Evolutionary conservation across 2,113 vertebrate species (phyloP), one percentile per base, ranked within the genome.

Genomic region (Psophia crepitans): DNA sequence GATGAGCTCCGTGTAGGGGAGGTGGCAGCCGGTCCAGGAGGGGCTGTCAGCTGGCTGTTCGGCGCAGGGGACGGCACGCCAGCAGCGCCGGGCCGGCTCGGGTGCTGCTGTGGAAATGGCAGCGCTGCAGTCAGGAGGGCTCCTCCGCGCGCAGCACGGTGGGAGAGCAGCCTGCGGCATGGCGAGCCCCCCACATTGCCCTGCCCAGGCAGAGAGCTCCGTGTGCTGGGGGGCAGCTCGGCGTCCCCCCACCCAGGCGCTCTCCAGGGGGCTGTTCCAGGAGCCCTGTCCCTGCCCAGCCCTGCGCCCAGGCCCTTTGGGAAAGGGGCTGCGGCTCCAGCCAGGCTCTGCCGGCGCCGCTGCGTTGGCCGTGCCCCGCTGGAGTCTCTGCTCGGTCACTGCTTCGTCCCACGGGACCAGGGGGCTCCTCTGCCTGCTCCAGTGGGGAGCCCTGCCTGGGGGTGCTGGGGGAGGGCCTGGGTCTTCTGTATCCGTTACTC

Each of bases 381-480:
- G 57, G 43, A 49, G 46, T 30, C 37, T 49, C 43, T 28, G 60
- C 71, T 61, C 8, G 0, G 20, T 23, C 43, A 4, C 60, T 23
- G 64, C 78, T 58, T 56, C 43, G 46, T 21, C 44, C 8, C 7
- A 1, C 4, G 23, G 17, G 57, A 43, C 35, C 16, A 2, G 12
- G 8, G 22, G 15, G 9, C 5, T 24, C 75, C 41, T 78, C 61
- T 30, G 22, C 14, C 43, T 66, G 6, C 37, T 82, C 19, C 56
- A 3, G 7, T 0, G 3, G 30, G 26, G 9, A 53, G 0, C n/a
- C 28, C 75, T 60, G 37, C 33, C 19, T 5, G 7, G 83, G 41
- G 11, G 14, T 3, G 2, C 6, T 22, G 28, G 33, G 27, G 46
- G n/a, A 24, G 73, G 33, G 6, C 27, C 26, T 2, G 2, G 46